phyloP scores from a whole-genome alignment of 2,113 vertebrate genomes.

The Chaetodon auriga region DNA sequence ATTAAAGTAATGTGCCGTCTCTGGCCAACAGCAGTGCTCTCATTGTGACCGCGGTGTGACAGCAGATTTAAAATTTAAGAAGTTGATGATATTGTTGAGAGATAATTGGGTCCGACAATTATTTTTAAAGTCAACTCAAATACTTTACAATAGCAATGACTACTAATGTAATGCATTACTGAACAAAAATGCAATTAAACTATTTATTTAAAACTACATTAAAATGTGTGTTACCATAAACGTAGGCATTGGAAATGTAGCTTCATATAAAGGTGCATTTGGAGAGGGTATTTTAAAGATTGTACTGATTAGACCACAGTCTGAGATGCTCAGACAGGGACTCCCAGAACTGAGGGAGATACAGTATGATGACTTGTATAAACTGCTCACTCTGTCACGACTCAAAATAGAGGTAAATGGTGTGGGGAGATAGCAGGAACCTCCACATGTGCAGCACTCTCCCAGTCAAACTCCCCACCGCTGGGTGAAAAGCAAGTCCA shows the following conservation, averaged over 20 bases:
- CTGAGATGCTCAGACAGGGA: slow-evolving; percentile 3
- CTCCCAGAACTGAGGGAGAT: background rate
- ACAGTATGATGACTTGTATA: slow-evolving; percentile 13
- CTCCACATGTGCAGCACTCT: slow-evolving; percentile 23
- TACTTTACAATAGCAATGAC: too few species aligned
- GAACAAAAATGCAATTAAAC: too few species aligned
- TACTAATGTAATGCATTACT: too few species aligned
- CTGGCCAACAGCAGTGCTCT: too few species aligned
- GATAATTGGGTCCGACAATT: too few species aligned
- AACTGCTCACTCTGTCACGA: slow-evolving; percentile 16
- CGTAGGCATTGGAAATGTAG: background rate
- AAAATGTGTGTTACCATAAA: too few species aligned
- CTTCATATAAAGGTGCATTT: background rate
- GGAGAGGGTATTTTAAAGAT: background rate
- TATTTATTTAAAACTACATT: too few species aligned
- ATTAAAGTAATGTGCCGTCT: background rate
- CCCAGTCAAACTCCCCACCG: slow-evolving; percentile 31
- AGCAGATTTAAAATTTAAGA: too few species aligned
- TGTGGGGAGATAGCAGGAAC: slow-evolving; percentile 16
- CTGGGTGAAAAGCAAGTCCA: slow-evolving; percentile 52
- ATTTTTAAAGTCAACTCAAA: too few species aligned
- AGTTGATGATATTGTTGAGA: too few species aligned
- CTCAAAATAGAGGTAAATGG: slow-evolving; percentile 48
- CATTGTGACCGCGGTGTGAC: too few species aligned
- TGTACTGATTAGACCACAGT: slow-evolving; percentile 10